Evolutionary conservation across 2,113 vertebrate species (phyloP).

Genomic region (Rhynchopsitta pachyrhyncha): DNA sequence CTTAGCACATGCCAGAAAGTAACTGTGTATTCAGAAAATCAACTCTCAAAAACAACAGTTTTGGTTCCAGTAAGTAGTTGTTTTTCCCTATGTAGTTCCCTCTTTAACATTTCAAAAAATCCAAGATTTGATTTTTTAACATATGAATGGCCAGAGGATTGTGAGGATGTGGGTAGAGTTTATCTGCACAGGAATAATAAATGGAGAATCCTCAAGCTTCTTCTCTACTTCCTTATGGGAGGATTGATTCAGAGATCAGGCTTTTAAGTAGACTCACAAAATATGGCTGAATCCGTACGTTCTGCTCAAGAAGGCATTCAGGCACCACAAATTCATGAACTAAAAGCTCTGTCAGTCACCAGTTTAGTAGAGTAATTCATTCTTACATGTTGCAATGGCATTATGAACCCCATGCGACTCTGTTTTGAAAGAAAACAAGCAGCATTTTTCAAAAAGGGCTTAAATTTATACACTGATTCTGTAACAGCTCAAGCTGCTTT

Average conservation of each 20-base stretch:
- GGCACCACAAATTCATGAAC: background rate
- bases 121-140: background rate
- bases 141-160: background rate
- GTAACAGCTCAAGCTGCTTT: background rate
- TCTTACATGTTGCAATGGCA: background rate
- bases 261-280: background rate
- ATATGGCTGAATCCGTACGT: background rate
- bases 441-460: background rate
- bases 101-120: background rate
- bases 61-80: background rate
- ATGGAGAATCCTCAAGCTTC: background rate
- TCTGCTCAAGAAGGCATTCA: background rate
- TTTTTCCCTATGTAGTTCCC: background rate
- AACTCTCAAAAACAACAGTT: background rate
- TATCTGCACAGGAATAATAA: background rate
- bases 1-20: background rate
- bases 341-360: background rate
- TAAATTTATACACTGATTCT: slow-evolving; percentile 6
- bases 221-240: background rate
- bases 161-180: background rate
- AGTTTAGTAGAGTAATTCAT: slow-evolving; percentile 18
- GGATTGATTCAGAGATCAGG: background rate
- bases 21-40: background rate
- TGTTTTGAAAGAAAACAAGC: slow-evolving; percentile 10
- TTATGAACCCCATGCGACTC: background rate